Percentiles rank a stretch among this genome's conserved stretches.
Conservation (phyloP, 2,888 invertebrate species). For the Coelogynopora nodosa region DNA sequence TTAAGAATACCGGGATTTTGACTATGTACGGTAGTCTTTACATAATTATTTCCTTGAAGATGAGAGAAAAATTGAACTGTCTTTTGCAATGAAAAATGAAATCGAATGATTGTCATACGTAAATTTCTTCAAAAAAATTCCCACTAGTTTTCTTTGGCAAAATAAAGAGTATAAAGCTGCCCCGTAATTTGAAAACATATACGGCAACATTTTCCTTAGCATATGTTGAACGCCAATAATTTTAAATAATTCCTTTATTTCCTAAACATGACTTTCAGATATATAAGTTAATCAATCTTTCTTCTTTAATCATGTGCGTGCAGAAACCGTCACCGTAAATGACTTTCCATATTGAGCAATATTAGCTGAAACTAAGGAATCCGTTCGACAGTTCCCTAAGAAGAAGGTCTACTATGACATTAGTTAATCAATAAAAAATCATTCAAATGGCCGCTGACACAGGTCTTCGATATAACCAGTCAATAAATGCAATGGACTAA, state of each 20-base stretch:
- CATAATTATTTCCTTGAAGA: background rate
- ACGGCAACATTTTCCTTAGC: background rate
- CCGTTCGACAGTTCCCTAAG: background rate
- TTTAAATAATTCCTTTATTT: slow-evolving; percentile 7
- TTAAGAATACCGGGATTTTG: background rate
- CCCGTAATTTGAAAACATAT: background rate
- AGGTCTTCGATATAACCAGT: too few species aligned
- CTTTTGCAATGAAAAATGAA: background rate
- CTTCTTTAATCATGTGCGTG: background rate
- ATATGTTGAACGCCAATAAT: slow-evolving; percentile 8
- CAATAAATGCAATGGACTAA: background rate
- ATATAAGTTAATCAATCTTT: background rate
- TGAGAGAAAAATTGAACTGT: background rate
- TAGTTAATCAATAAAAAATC: slow-evolving; percentile 15
- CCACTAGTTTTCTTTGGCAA: background rate
- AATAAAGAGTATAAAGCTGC: background rate
- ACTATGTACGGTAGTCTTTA: background rate
- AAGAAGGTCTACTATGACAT: background rate
- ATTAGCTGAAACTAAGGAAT: background rate
- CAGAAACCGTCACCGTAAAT: background rate
- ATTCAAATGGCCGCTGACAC: background rate
- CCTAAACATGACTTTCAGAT: background rate
- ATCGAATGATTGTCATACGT: background rate
- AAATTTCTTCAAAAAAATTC: background rate
- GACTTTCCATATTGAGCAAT: background rate